Percentiles rank a stretch among this genome's conserved stretches.
Evolutionary conservation across 2,113 vertebrate species (phyloP).

Genomic region (Pygathrix nemaeus): DNA sequence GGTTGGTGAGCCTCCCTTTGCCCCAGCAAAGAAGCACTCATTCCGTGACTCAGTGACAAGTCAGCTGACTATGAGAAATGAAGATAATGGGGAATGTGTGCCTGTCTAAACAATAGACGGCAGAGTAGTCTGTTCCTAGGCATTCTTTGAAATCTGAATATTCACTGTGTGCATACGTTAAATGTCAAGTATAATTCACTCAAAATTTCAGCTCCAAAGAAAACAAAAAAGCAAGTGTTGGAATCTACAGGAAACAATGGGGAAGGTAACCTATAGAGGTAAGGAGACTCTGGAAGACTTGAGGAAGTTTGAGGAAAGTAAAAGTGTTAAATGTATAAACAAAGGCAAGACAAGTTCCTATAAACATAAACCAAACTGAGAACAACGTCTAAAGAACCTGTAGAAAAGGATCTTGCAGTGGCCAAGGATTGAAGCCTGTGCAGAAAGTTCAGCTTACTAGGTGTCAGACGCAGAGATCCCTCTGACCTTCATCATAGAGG

Average conservation of each 20-base stretch:
- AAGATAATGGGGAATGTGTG: conserved; percentile 69
- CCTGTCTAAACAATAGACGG: conserved; percentile 66
- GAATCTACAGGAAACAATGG: conserved; percentile 55
- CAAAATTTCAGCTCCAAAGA: conserved; percentile 68
- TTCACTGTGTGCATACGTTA: conserved; percentile 79
- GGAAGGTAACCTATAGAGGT: conserved; percentile 17
- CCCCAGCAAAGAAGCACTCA: neutral
- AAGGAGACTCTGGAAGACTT: conserved; percentile 4
- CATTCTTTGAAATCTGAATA: conserved; percentile 70
- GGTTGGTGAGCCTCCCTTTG: neutral
- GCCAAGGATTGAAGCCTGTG: neutral
- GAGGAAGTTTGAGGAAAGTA: conserved; percentile 56
- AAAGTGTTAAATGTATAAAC: conserved; percentile 33
- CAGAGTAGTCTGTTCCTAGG: conserved; percentile 66
- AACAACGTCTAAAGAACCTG: neutral
- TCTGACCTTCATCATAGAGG: neutral
- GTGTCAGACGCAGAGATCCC: too few species aligned
- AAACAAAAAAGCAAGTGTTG: conserved; percentile 62
- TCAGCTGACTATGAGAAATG: conserved; percentile 70
- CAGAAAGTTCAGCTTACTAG: neutral
- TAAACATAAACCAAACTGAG: neutral
- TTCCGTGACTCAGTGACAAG: neutral
- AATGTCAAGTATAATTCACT: conserved; percentile 74
- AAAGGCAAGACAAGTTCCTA: conserved; percentile 29
- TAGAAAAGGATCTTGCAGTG: conserved; percentile 27